Evolutionary conservation across 2,797 vertebrate genomes (phyloP).

Genomic region (Bradypodion pumilum): DNA sequence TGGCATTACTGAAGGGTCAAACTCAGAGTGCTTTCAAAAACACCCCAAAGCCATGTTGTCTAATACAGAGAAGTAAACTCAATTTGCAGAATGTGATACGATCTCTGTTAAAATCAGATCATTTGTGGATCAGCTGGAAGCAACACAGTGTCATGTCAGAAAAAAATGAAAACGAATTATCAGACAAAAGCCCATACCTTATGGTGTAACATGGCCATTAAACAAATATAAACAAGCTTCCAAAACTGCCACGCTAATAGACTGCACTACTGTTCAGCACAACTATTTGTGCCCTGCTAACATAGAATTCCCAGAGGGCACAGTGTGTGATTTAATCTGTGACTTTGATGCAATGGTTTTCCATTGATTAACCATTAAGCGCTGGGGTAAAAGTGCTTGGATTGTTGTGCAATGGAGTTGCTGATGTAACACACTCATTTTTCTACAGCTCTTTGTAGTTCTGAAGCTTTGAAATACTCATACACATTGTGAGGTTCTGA

Average conservation of each 20-base stretch:
- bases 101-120: neutral
- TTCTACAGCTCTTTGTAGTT: too few species aligned
- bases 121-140: neutral
- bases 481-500: neutral
- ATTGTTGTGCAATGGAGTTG: neutral
- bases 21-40: conserved; percentile 8
- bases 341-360: neutral
- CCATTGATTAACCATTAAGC: conserved; percentile 35
- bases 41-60: neutral
- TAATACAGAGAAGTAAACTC: neutral
- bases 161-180: too few species aligned
- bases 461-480: neutral
- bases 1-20: neutral
- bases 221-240: neutral
- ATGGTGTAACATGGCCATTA: neutral
- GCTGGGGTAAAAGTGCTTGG: neutral
- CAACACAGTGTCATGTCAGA: neutral
- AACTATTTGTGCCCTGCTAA: conserved; percentile 15
- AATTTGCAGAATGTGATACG: neutral
- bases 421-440: neutral
- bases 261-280: neutral
- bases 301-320: conserved; percentile 1
- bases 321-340: neutral
- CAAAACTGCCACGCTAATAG: neutral
- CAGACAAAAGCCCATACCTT: too few species aligned